Conservation (phyloP, 2,888 invertebrate genomes). For the Pandemis corylana region DNA sequence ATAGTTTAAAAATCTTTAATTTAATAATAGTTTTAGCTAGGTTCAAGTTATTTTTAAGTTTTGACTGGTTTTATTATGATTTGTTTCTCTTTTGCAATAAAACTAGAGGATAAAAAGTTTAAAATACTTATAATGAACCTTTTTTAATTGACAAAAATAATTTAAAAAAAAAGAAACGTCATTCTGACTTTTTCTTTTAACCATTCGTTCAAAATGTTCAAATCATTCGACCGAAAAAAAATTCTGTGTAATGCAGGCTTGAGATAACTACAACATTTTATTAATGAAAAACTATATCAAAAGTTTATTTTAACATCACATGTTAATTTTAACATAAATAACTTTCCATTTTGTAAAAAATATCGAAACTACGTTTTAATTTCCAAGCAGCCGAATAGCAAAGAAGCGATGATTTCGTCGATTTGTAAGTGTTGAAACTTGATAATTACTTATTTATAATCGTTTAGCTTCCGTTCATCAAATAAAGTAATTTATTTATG, state of each 20-base stretch:
- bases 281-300: background rate
- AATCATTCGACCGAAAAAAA: background rate
- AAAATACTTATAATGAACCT: too few relatives aligned
- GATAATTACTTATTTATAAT: background rate
- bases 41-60: too few relatives aligned
- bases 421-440: slow-evolving; percentile 51
- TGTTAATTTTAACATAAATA: background rate
- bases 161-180: too few relatives aligned
- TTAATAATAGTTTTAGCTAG: too few relatives aligned
- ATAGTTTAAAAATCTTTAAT: too few relatives aligned
- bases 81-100: too few relatives aligned
- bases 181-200: too few relatives aligned
- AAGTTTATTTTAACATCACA: background rate
- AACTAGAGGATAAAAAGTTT: too few relatives aligned
- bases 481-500: background rate
- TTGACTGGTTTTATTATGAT: too few relatives aligned
- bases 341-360: background rate
- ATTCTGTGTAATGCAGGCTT: background rate
- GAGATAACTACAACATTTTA: background rate
- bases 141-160: too few relatives aligned
- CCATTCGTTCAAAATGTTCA: background rate
- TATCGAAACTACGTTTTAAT: background rate
- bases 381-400: background rate
- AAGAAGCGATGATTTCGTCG: slow-evolving; percentile 50
- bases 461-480: background rate